These are phyloP conservation scores for Potamarius usumacintae DNA, from an alignment of 2,113 vertebrate genomes.

Conservation along the genomic window DNA sequence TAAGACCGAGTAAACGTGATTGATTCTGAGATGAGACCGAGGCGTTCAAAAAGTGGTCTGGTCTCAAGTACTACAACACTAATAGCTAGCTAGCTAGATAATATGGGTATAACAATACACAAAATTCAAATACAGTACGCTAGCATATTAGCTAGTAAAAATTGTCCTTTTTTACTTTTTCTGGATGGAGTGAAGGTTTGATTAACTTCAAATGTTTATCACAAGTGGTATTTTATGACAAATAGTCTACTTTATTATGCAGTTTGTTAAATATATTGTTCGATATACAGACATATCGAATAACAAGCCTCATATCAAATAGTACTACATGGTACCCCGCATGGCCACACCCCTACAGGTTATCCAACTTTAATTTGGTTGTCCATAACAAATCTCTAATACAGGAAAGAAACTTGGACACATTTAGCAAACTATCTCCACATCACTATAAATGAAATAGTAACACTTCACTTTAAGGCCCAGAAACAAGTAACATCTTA, in stretches of 20 bases:
- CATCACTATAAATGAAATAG: not conserved
- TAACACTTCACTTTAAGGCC: not conserved
- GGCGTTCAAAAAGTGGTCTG: no score
- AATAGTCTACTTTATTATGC: not conserved
- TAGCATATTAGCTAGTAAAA: no score
- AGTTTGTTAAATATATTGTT: not conserved
- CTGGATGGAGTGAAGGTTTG: not conserved
- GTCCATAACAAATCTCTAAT: not conserved
- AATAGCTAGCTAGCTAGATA: no score
- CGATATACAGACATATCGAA: not conserved
- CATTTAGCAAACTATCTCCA: not conserved
- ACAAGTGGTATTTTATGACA: not conserved
- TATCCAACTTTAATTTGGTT: not conserved
- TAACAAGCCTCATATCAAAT: not conserved
- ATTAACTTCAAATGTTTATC: not conserved
- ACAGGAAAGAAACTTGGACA: not conserved
- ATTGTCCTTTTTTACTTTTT: no score
- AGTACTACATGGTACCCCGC: not conserved
- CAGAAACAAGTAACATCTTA: not conserved
- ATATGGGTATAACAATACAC: no score
- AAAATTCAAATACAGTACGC: no score
- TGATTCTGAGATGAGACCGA: no score
- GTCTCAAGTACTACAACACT: no score
- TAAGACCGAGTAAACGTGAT: no score
- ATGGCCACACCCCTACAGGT: not conserved